These are phyloP conservation scores for Drosophila truncata DNA, from an alignment of 1,140 invertebrate species.

Conservation along the genomic window DNA sequence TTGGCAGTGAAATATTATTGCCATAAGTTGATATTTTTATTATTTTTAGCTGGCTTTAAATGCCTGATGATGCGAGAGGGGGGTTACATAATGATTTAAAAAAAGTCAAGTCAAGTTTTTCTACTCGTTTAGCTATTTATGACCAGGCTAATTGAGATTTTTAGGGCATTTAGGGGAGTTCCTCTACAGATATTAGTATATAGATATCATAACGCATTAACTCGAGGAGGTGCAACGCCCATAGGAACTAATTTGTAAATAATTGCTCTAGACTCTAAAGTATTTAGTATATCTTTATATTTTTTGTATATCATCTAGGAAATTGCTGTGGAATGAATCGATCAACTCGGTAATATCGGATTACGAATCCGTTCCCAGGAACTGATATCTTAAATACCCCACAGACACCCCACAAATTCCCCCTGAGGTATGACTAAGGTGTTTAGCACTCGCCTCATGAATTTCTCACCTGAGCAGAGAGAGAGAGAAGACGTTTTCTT, in stretches of 20 bases:
- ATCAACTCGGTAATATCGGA: conserved; percentile 18
- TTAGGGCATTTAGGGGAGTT: conserved; percentile 3
- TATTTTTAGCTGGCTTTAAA: conserved; percentile 32
- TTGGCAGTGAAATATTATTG: conserved; percentile 48
- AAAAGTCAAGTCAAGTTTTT: conserved; percentile 11
- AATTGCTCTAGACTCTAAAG: not conserved
- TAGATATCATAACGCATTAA: not conserved
- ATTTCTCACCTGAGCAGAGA: conserved; percentile 22
- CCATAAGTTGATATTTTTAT: conserved; percentile 31
- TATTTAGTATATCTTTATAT: not conserved
- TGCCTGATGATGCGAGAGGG: conserved; percentile 39
- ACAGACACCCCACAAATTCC: conserved; percentile 14
- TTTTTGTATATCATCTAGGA: not conserved
- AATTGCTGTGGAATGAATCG: conserved; percentile 15
- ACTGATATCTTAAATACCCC: conserved; percentile 25
- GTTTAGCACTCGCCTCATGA: conserved; percentile 20
- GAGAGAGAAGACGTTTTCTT: conserved; percentile 16
- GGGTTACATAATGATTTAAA: conserved; percentile 51
- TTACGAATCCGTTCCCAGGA: conserved; percentile 43
- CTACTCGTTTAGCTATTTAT: conserved; percentile 10
- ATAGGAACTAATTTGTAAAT: conserved; percentile 5
- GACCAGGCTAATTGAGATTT: conserved; percentile 22
- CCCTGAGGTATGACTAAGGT: conserved; percentile 23
- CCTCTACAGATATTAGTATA: not conserved
- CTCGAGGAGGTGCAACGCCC: not conserved